Evolutionary conservation across 1,140 invertebrate genomes (phyloP).

Genomic region (Nautilus pompilius): DNA sequence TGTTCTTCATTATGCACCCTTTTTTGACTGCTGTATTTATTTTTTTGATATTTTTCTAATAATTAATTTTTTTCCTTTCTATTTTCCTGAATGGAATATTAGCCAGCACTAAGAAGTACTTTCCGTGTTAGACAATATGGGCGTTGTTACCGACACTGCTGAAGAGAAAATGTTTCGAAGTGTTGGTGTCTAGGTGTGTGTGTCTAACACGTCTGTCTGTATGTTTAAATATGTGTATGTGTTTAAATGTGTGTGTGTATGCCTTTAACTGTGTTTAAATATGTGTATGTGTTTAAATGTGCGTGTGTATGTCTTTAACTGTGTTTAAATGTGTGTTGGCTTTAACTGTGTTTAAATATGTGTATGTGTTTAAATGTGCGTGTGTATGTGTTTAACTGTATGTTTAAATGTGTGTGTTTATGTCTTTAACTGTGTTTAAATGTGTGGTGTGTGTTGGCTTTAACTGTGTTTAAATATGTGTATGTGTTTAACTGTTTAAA

Average conservation of each 20-base stretch:
- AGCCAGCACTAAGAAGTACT: too few species aligned
- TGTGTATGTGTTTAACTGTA: not conserved
- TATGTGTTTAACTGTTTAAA: too few species aligned
- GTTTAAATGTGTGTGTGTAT: not conserved
- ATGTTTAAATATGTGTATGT: not conserved
- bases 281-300: not conserved
- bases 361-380: not conserved
- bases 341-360: not conserved
- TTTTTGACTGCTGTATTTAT: too few species aligned
- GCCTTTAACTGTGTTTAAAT: too few species aligned
- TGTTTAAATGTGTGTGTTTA: not conserved
- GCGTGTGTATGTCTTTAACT: not conserved
- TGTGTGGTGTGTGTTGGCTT: not conserved
- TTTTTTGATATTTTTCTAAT: too few species aligned
- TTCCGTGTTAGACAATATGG: too few species aligned
- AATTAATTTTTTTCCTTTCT: too few species aligned
- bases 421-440: not conserved
- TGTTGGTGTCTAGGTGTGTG: not conserved
- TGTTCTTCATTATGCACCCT: too few species aligned
- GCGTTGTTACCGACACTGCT: too few species aligned
- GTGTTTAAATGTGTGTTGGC: not conserved
- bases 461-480: not conserved
- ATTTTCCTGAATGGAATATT: too few species aligned
- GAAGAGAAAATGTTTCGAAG: too few species aligned
- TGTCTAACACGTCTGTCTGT: not conserved